Evolutionary conservation across 1,140 invertebrate genomes (phyloP), one percentile per base, ranked within the genome.

Genomic region (Paraescarpia echinospica): DNA sequence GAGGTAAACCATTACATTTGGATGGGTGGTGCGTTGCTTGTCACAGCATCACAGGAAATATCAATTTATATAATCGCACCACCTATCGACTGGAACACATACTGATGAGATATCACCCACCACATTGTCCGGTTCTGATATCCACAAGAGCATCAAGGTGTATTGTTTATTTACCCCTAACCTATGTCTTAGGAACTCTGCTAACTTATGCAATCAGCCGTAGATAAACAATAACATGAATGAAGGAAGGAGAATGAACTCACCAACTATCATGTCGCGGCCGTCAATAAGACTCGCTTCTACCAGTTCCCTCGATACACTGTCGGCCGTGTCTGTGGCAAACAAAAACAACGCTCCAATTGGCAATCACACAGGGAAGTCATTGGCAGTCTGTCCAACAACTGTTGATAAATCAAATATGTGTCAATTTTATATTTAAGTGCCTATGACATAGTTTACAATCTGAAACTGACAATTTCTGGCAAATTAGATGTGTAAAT

Each of bases 231-330:
- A 41, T 34, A 33, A 8, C 12, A 34, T 12, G 27, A 91, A 35
- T 41, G 59, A n/a, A 27, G 41, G 12, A 41, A 41, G 90, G 77
- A 91, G 14, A n/a, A 35, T 33, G 33, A 27, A 95, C 95, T 93
- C 93, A 96, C 96, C 96, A 6, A 98, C 98, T 33, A 98, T 97
- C 92, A 98, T 97, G 96, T 99, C 99, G 94, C 97, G 97, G 6
- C 98, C 98, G 95, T 99, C 98, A 9, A 99, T 98, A 33, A 99
- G 96, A 12, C 99, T 98, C 34, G 99, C 99, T 91, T 98, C 98
- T 27, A 99, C 98, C 93, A 99, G 96, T 96, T 99, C 99, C 18
- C 97, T 97, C 5, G 99, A 98, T 92, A 99, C 99, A 89, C 98
- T 98, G 96, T 99, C 98, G 0, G 98, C 97, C 0, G 98, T 98